A percentile compares a stretch with the other conserved stretches of the same genome.
These are phyloP conservation scores for Noctuana brunneofusca DNA, from an alignment of 2,888 invertebrate genomes.

Conservation along the genomic window DNA sequence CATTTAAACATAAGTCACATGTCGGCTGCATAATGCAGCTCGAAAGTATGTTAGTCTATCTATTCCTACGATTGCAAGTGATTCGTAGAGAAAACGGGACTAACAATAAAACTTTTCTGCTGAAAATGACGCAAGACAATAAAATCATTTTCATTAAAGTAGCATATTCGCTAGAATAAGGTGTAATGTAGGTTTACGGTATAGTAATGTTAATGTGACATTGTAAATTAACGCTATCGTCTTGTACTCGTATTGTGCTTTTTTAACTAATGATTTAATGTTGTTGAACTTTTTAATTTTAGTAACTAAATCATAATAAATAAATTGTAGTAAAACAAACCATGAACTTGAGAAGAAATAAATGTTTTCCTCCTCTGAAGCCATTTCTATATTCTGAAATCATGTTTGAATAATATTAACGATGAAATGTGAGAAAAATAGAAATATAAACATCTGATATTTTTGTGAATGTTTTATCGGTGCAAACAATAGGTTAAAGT, in stretches of 20 bases:
- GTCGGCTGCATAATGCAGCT: slow-evolving; percentile 9
- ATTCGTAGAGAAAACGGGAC: slow-evolving; percentile 9
- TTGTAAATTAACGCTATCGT: not conserved
- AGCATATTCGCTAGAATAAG: not conserved
- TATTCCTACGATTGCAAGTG: not conserved
- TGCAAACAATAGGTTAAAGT: not conserved
- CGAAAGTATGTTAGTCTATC: slow-evolving; percentile 1
- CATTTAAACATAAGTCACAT: too few species aligned
- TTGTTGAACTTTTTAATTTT: too few species aligned
- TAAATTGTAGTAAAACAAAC: too few species aligned
- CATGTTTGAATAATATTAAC: too few species aligned
- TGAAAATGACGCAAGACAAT: slow-evolving; percentile 34
- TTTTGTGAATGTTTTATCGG: not conserved
- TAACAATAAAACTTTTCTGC: slow-evolving; percentile 26
- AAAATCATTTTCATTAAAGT: slow-evolving; percentile 19
- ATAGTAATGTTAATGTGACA: not conserved
- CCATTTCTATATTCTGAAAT: too few species aligned
- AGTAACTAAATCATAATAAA: too few species aligned
- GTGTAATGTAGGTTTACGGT: too few species aligned
- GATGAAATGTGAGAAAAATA: not conserved
- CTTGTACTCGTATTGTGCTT: too few species aligned
- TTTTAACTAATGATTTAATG: not conserved
- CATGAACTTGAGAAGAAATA: too few species aligned
- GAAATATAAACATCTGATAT: not conserved
- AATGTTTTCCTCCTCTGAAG: too few species aligned